Conservation (phyloP, 2,888 invertebrate genomes). For the Ceratothoa steindachneri region DNA sequence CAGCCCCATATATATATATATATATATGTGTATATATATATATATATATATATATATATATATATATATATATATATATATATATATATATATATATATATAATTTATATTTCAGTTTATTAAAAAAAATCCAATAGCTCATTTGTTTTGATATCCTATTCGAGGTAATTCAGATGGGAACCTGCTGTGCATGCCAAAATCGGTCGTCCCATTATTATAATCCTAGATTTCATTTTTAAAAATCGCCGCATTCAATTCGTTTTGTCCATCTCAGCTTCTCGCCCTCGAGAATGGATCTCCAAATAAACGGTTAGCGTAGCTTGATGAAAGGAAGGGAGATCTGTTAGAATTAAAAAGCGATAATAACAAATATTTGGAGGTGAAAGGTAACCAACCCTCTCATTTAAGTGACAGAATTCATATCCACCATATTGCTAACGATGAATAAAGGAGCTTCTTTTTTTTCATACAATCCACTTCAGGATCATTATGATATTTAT, state of each 20-base stretch:
- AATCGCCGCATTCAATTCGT: no score
- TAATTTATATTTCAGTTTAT: not conserved
- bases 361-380: not conserved
- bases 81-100: constrained; percentile 19
- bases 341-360: not conserved
- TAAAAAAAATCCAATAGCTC: no score
- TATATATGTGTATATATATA: not conserved
- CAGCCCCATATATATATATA: constrained; percentile 5
- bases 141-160: no score
- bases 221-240: no score
- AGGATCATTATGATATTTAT: not conserved
- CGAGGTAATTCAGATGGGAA: no score
- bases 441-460: not conserved
- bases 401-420: not conserved
- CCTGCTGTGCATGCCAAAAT: no score
- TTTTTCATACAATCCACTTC: no score
- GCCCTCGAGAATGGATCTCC: no score
- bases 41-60: constrained; percentile 2
- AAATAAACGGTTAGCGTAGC: not conserved
- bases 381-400: not conserved
- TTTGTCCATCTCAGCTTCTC: no score
- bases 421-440: not conserved
- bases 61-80: constrained; percentile 17
- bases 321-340: not conserved
- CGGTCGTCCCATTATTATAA: no score